Percentiles rank a stretch among this genome's conserved stretches.
phyloP scores from a whole-genome alignment of 2,113 vertebrate species.

The Gobio gobio region DNA sequence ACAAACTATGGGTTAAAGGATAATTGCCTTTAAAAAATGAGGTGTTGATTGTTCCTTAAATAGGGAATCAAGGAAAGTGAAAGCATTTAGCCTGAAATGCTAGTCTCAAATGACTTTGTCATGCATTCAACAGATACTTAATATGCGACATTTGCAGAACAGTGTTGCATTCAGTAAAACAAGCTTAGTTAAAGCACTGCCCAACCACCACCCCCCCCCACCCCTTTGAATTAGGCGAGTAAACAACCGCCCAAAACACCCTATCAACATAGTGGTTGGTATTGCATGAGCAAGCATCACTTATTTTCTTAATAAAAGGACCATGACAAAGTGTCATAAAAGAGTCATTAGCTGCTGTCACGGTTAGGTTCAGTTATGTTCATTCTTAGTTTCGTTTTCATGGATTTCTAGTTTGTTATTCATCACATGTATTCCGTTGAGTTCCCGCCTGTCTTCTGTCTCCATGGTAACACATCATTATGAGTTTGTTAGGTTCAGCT shows the following conservation, averaged over 20 bases:
- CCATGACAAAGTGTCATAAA: background rate
- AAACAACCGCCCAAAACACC: background rate
- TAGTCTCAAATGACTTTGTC: background rate
- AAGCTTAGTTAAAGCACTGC: background rate
- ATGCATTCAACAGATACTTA: constrained; percentile 9
- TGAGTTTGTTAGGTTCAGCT: no score
- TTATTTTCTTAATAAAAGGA: background rate
- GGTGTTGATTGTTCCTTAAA: constrained; percentile 27
- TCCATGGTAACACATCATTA: no score
- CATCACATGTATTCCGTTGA: no score
- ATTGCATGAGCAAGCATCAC: background rate
- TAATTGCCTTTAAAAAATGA: constrained; percentile 25
- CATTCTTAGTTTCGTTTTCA: no score
- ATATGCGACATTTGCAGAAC: background rate
- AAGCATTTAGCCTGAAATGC: background rate
- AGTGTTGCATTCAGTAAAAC: background rate
- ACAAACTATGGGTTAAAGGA: constrained; percentile 27
- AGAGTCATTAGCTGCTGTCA: background rate
- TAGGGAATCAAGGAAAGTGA: background rate
- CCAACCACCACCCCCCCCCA: no score
- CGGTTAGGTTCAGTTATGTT: no score
- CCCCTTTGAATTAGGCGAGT: background rate
- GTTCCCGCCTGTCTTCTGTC: no score
- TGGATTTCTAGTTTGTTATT: no score
- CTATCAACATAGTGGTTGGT: background rate